Conservation (phyloP, 2,888 invertebrate species). For the Trimorus sp. region DNA sequence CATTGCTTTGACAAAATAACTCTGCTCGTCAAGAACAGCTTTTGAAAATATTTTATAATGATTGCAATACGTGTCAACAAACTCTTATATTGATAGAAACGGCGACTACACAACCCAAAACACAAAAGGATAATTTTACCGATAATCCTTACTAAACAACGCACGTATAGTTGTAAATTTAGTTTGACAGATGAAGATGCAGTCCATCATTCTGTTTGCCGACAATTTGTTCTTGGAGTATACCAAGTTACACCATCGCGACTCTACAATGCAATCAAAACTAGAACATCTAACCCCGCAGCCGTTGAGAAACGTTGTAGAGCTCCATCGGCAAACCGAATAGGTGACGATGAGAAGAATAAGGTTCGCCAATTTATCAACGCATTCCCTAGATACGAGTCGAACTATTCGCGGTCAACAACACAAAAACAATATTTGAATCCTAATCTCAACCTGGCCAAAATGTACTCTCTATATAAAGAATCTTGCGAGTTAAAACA, state of each 20-base stretch:
- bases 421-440: slow-evolving; percentile 33
- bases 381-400: slow-evolving; percentile 6
- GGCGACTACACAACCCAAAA: slow-evolving; percentile 6
- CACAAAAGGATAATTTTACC: slow-evolving; percentile 10
- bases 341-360: slow-evolving; percentile 20
- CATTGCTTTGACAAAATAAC: slow-evolving; percentile 36
- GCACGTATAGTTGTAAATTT: slow-evolving; percentile 27
- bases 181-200: slow-evolving; percentile 11
- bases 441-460: slow-evolving; percentile 20
- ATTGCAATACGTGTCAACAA: too few relatives aligned
- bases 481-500: slow-evolving; percentile 28
- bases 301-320: slow-evolving; percentile 22
- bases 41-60: too few relatives aligned
- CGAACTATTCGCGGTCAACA: slow-evolving; percentile 15
- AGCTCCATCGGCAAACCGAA: slow-evolving; percentile 15
- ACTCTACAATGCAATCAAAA: slow-evolving; percentile 19
- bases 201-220: slow-evolving; percentile 17
- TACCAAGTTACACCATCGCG: slow-evolving; percentile 30
- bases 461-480: slow-evolving; percentile 36
- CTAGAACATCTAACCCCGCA: slow-evolving; percentile 1
- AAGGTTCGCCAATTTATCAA: slow-evolving; percentile 38
- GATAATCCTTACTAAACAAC: slow-evolving; percentile 10
- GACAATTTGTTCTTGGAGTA: slow-evolving; percentile 17
- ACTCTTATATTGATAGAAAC: too few relatives aligned
- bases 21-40: not conserved